phyloP scores from a whole-genome alignment of 2,797 vertebrate genomes.

The Enteromius afrohamiltoni region DNA sequence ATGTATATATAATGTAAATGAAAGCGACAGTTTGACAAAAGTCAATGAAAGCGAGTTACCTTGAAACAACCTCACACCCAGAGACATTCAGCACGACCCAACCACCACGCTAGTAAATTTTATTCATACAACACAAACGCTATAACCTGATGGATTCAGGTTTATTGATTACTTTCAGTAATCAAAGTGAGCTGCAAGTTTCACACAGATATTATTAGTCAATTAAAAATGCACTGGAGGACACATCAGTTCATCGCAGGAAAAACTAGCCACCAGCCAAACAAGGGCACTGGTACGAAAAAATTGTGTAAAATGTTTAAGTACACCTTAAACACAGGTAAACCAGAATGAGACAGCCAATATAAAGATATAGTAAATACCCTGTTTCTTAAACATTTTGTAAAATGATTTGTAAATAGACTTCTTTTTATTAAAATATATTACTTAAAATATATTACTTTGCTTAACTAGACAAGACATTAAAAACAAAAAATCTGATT shows the following conservation, averaged over 20 bases:
- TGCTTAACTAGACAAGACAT: slow-evolving; percentile 83
- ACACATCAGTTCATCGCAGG: slow-evolving; percentile 52
- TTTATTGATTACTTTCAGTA: neutral
- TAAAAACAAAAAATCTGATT: slow-evolving; percentile 76
- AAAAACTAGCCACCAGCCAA: slow-evolving; percentile 61
- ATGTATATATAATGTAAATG: slow-evolving; percentile 40
- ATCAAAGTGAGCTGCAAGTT: slow-evolving; percentile 21
- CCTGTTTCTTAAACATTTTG: slow-evolving; percentile 78
- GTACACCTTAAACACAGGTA: slow-evolving; percentile 69
- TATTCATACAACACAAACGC: slow-evolving; percentile 46
- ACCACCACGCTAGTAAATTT: slow-evolving; percentile 25
- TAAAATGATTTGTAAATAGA: slow-evolving; percentile 82
- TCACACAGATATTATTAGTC: slow-evolving; percentile 36
- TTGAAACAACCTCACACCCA: slow-evolving; percentile 52
- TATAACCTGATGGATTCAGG: slow-evolving; percentile 35
- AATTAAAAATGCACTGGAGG: slow-evolving; percentile 15
- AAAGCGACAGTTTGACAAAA: slow-evolving; percentile 40
- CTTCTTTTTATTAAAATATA: slow-evolving; percentile 92
- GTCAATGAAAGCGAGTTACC: slow-evolving; percentile 35
- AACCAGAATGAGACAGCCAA: slow-evolving; percentile 69
- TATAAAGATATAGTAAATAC: slow-evolving; percentile 80
- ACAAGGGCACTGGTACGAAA: slow-evolving; percentile 68
- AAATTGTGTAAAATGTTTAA: slow-evolving; percentile 71
- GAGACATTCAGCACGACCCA: slow-evolving; percentile 50
- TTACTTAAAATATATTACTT: slow-evolving; percentile 99